Conservation (phyloP, 2,797 vertebrate genomes). For the Eutrigla gurnardus region DNA sequence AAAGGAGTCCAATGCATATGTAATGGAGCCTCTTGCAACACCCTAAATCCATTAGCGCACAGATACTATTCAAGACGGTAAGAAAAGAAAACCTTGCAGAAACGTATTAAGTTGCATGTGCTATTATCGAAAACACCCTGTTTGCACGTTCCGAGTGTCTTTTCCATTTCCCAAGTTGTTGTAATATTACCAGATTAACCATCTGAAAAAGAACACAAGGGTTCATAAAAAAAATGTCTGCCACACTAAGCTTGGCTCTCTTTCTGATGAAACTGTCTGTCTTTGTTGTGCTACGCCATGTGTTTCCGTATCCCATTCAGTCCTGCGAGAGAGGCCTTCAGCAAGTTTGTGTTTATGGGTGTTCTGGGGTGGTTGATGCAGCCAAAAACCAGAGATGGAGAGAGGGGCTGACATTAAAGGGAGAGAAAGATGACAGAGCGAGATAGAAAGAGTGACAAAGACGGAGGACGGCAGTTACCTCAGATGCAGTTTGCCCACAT, state of each 20-base stretch:
- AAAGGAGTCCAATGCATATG: conserved; percentile 16
- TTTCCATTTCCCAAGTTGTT: neutral
- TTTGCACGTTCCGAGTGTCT: conserved; percentile 14
- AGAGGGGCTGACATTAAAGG: conserved; percentile 45
- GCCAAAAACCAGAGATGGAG: conserved; percentile 33
- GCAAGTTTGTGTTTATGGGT: conserved; percentile 60
- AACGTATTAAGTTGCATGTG: neutral
- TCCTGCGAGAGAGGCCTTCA: conserved; percentile 37
- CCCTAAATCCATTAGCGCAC: conserved; percentile 32
- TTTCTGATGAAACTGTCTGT: conserved; percentile 63
- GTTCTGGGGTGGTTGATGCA: conserved; percentile 35
- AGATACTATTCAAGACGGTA: conserved; percentile 6
- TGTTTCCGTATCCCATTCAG: conserved; percentile 58
- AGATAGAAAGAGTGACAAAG: conserved; percentile 39
- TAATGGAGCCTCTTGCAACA: conserved; percentile 6
- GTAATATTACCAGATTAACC: no score
- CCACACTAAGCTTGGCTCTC: conserved; percentile 38
- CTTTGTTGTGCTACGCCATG: conserved; percentile 66
- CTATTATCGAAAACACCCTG: conserved; percentile 11
- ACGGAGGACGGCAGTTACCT: conserved; percentile 67
- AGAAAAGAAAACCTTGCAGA: conserved; percentile 10
- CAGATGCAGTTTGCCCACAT: conserved; percentile 67
- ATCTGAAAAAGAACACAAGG: conserved; percentile 23
- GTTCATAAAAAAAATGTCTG: conserved; percentile 28
- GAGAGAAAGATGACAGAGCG: conserved; percentile 10